Evolutionary conservation across 1,140 invertebrate genomes (phyloP), one percentile per base, ranked within the genome.

Genomic region (Adoxophyes honmai): DNA sequence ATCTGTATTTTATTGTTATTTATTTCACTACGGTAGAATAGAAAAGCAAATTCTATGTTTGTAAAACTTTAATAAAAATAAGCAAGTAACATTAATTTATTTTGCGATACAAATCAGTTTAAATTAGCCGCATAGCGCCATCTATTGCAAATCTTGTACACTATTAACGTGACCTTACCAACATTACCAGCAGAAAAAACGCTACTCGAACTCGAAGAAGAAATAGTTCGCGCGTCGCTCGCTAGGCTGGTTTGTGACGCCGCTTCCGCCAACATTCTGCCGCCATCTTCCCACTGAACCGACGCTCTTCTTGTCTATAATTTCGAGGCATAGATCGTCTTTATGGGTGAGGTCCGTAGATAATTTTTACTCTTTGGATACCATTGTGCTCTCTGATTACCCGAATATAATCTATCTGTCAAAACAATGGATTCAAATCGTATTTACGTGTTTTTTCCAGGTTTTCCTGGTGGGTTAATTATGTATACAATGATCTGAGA

Each of bases 301-400:
- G 56, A 72, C 66, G 71, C 73, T 88, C 84, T 81, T 58, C 57
- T 58, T 35, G 28, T 85, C 80, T 87, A 85, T 86, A 84, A 87
- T 68, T 83, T 81, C 80, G 60, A 55, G 69, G 14, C 81, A 84
- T 88, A 88, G 83, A 84, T 85, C 72, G 71, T 73, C 75, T 83
- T 86, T 86, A 85, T 87, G 81, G 87, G 62, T 70, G 79, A 79
- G 86, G 80, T 84, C 87, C 86, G 87, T 89, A 89, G 87, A 89
- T 89, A 88, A 88, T 85, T 88, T 76, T 86, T 84, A 77, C 81
- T 88, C 84, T 88, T 85, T 88, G 84, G 83, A 79, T 78, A 75
- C 66, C 61, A 73, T 73, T 84, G 74, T 83, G 69, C 73, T 81
- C 81, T 82, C 59, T 82, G 80, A 78, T 79, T 55, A 35, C 14